Percentiles rank a stretch among this genome's conserved stretches.
Evolutionary conservation across 2,797 vertebrate genomes (phyloP).

Genomic region (Micromesistius poutassou): DNA sequence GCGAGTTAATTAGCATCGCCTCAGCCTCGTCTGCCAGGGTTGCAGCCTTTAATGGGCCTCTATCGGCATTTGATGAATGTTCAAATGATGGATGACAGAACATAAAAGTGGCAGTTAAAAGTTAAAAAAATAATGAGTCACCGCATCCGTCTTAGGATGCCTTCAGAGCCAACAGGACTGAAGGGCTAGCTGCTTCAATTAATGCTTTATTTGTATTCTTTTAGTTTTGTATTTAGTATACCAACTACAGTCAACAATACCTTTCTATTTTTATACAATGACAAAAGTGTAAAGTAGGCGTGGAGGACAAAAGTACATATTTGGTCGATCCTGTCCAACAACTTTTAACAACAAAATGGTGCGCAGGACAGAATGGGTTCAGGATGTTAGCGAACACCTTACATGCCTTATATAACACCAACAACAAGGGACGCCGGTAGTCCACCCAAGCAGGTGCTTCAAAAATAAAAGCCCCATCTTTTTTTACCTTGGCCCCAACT

Average conservation of each 20-base stretch:
- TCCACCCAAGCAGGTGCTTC: constrained; percentile 42
- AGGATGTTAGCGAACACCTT: background rate
- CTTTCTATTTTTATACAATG: background rate
- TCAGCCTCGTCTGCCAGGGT: background rate
- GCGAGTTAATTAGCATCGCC: background rate
- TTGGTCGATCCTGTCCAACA: background rate
- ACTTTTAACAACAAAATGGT: background rate
- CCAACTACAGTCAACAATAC: background rate
- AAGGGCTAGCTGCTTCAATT: background rate
- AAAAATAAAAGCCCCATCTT: constrained; percentile 25
- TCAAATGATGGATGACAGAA: background rate
- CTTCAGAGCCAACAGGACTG: background rate
- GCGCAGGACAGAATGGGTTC: background rate
- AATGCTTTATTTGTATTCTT: background rate
- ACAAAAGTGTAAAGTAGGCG: background rate
- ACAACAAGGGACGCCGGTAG: constrained; percentile 28
- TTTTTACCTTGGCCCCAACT: background rate
- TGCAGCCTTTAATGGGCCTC: background rate
- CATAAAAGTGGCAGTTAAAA: background rate
- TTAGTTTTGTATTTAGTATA: background rate
- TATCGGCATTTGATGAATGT: background rate
- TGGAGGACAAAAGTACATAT: background rate
- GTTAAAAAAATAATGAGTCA: background rate
- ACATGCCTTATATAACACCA: background rate
- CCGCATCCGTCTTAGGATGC: background rate